Conservation (phyloP, 2,888 invertebrate species). For the Stenoptilia bipunctidactyla region DNA sequence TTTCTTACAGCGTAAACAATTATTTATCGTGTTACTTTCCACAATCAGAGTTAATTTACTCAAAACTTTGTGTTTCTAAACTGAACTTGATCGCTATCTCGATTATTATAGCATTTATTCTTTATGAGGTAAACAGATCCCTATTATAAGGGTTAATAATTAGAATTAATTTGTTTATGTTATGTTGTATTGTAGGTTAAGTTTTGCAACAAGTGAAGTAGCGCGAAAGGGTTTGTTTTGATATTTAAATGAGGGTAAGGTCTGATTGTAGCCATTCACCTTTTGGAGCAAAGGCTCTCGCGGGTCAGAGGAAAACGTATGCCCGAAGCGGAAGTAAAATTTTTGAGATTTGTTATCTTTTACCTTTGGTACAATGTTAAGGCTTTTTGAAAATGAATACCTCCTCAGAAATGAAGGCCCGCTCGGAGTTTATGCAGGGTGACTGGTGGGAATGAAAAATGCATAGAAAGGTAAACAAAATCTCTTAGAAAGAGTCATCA, state of each 20-base stretch:
- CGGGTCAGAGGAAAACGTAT: constrained; percentile 4
- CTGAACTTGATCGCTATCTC: constrained; percentile 10
- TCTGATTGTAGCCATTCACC: constrained; percentile 51
- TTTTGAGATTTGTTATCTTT: constrained; percentile 7
- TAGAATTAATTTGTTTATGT: constrained; percentile 70
- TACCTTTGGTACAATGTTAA: too few species aligned
- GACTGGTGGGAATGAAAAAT: too few species aligned
- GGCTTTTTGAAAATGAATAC: too few species aligned
- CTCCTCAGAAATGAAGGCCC: too few species aligned
- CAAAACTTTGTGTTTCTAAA: constrained; percentile 50
- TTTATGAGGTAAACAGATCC: not conserved
- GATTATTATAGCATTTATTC: not conserved
- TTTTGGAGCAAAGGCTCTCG: constrained; percentile 6
- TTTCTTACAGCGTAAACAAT: too few species aligned
- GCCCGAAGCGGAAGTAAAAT: constrained; percentile 21
- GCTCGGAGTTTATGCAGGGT: too few species aligned
- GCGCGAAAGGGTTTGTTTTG: constrained; percentile 57
- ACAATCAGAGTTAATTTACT: constrained; percentile 55
- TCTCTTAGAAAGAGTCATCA: too few species aligned
- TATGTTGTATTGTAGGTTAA: constrained; percentile 48
- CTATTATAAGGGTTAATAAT: constrained; percentile 1
- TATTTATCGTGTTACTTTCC: not conserved
- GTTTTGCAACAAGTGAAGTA: constrained; percentile 33
- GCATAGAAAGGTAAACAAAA: too few species aligned
- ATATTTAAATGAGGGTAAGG: constrained; percentile 66